phyloP scores from a whole-genome alignment of 2,797 vertebrate genomes.

The Peromyscus eremicus region DNA sequence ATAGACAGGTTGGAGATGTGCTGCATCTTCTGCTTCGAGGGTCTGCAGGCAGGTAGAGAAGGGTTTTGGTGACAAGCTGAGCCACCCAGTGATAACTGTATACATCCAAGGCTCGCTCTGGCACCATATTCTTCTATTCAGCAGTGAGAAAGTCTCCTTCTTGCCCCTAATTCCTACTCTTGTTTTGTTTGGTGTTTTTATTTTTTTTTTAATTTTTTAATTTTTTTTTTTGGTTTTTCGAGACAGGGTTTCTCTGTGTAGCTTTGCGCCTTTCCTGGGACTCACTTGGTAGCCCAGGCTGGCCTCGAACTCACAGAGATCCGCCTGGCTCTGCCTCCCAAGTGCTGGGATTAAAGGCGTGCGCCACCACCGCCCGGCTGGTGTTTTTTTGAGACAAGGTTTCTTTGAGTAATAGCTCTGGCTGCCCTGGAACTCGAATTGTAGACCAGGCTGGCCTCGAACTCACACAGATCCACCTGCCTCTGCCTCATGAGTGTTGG shows the following conservation, averaged over 20 bases:
- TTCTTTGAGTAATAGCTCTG: background rate
- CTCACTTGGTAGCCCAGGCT: no score
- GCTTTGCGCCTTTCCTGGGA: no score
- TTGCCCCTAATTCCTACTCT: background rate
- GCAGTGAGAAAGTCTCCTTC: background rate
- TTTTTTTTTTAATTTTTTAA: no score
- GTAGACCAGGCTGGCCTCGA: background rate
- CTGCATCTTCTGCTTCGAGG: slow-evolving; percentile 97
- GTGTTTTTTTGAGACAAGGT: background rate
- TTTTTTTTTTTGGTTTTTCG: no score
- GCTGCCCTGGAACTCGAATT: background rate
- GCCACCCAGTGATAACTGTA: background rate
- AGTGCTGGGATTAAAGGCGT: no score
- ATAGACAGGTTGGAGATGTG: slow-evolving; percentile 98
- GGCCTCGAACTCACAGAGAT: no score
- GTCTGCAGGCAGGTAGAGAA: slow-evolving; percentile 86
- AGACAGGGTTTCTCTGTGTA: no score
- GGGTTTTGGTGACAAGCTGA: background rate
- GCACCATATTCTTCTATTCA: background rate
- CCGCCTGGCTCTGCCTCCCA: no score
- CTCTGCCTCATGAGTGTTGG: background rate
- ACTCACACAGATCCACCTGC: background rate
- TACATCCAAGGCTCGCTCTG: background rate
- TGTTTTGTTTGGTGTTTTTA: background rate
- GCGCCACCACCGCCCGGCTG: no score